Percentiles rank a stretch among this genome's conserved stretches.
Conservation (phyloP, 2,113 vertebrate genomes). For the Aleadryas rufinucha region DNA sequence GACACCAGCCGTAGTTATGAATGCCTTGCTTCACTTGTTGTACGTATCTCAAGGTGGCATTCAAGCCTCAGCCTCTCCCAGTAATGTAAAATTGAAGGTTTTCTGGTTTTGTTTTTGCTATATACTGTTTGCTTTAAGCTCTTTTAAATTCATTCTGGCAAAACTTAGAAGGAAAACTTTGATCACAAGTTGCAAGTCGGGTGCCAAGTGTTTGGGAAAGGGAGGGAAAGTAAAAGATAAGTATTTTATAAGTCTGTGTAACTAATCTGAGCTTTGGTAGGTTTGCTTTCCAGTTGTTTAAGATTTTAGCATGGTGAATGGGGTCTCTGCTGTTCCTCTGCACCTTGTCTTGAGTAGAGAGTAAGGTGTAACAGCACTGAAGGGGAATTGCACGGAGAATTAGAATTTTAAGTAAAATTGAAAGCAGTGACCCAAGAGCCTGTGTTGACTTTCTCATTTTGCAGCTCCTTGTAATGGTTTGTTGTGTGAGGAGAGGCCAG, state of each 20-base stretch:
- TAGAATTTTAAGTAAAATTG: not conserved
- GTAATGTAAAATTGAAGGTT: not conserved
- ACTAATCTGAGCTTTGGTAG: not conserved
- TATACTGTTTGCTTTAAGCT: not conserved
- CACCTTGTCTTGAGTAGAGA: not conserved
- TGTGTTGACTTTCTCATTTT: not conserved
- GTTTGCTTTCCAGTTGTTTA: not conserved
- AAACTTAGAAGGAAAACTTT: not conserved
- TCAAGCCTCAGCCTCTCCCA: not conserved
- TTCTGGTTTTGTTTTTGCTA: not conserved
- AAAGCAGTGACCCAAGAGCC: not conserved
- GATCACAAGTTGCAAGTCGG: not conserved
- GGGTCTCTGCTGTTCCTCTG: not conserved
- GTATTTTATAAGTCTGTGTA: not conserved
- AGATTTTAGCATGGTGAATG: not conserved
- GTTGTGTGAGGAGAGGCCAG: not conserved
- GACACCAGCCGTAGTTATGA: fast-evolving
- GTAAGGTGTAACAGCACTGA: not conserved
- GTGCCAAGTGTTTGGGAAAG: not conserved
- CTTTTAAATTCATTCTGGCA: not conserved
- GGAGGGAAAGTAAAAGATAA: not conserved
- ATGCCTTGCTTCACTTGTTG: not conserved
- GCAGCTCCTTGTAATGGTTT: not conserved
- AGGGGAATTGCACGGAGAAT: not conserved
- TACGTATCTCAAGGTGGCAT: not conserved